Evolutionary conservation across 2,113 vertebrate species (phyloP).

Genomic region (Tringa solitaria): DNA sequence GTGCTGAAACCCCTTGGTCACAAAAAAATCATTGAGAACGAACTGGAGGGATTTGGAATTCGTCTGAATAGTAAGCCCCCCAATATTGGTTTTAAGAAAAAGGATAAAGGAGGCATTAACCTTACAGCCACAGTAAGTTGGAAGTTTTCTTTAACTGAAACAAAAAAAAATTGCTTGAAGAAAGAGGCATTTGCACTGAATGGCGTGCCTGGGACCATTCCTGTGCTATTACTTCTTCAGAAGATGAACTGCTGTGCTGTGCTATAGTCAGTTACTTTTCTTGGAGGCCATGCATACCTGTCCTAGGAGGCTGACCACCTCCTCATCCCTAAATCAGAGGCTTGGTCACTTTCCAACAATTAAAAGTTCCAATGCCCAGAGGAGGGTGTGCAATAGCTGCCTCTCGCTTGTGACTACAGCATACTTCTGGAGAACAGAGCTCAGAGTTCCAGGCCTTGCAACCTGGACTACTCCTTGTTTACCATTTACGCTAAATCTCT

Average conservation of each 20-base stretch:
- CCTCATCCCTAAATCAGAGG: not conserved
- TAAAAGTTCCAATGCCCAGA: not conserved
- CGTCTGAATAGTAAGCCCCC: slow-evolving; percentile 95
- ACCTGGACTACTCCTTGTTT: not conserved
- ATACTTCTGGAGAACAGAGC: not conserved
- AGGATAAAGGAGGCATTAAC: slow-evolving; percentile 99
- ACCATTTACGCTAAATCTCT: not conserved
- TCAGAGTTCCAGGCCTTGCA: not conserved
- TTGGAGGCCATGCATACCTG: not conserved
- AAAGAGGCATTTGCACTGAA: not conserved
- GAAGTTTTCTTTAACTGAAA: not conserved
- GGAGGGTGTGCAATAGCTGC: not conserved
- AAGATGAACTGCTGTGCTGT: not conserved
- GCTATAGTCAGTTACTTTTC: not conserved
- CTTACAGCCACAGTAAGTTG: slow-evolving; percentile 92
- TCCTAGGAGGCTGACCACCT: not conserved
- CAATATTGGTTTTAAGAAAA: slow-evolving; percentile 98
- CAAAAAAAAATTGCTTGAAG: not conserved
- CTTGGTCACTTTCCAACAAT: rapidly evolving
- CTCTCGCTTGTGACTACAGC: not conserved
- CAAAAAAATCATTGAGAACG: slow-evolving; percentile 97
- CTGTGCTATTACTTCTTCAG: not conserved
- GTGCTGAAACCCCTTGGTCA: slow-evolving; percentile 95
- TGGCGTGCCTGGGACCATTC: not conserved
- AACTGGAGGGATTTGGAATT: slow-evolving; percentile 97